Percentiles rank a stretch among this genome's conserved stretches.
phyloP scores from a whole-genome alignment of 2,888 invertebrate genomes.

The Tuta absoluta region DNA sequence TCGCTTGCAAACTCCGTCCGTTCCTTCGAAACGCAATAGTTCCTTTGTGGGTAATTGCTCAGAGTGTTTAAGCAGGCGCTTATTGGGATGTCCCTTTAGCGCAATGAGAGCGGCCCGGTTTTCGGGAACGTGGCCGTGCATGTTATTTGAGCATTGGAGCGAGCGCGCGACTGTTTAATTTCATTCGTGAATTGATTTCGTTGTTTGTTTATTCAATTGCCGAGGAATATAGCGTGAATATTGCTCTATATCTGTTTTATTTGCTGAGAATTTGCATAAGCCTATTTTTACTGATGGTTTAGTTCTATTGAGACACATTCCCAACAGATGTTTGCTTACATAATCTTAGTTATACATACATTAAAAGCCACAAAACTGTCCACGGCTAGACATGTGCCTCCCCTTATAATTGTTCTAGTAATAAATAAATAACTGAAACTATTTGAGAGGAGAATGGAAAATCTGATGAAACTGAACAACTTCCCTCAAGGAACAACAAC shows the following conservation, averaged over 20 bases:
- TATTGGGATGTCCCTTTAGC: constrained; percentile 20
- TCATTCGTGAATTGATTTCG: constrained; percentile 31
- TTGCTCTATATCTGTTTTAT: background rate
- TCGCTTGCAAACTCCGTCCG: constrained; percentile 56
- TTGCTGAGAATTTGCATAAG: background rate
- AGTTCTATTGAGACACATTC: too few species aligned
- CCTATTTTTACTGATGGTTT: too few species aligned
- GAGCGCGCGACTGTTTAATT: constrained; percentile 29
- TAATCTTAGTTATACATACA: too few species aligned
- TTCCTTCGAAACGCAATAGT: constrained; percentile 20
- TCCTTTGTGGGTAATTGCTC: constrained; percentile 24
- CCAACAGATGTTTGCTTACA: too few species aligned
- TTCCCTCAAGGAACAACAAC: too few species aligned
- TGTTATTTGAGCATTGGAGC: constrained; percentile 30
- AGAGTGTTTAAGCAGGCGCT: constrained; percentile 26
- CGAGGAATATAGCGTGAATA: constrained; percentile 7
- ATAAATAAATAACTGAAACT: too few species aligned
- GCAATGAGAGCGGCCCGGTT: background rate
- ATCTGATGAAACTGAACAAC: too few species aligned
- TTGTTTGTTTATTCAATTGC: constrained; percentile 32
- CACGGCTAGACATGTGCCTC: too few species aligned
- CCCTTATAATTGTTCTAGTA: too few species aligned
- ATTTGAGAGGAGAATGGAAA: too few species aligned
- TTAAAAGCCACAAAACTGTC: too few species aligned
- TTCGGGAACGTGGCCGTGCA: constrained; percentile 34